Evolutionary conservation across 2,888 invertebrate species (phyloP), one percentile per base, ranked within the genome.

Genomic region (Clusia tigrina): DNA sequence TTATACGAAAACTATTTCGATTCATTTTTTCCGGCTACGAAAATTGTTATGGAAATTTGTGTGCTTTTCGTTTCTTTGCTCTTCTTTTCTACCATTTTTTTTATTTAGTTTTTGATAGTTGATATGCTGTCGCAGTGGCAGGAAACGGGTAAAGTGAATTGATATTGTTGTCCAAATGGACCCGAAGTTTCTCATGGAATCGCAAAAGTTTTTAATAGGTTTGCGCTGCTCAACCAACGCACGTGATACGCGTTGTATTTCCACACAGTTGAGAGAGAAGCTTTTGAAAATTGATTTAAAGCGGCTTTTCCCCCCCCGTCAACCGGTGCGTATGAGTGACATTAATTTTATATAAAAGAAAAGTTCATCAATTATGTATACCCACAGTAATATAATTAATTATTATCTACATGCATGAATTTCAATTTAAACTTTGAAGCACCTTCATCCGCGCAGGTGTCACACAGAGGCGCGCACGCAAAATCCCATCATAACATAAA

Each of bases 401-500:
- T n/a, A n/a, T n/a, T n/a, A n/a, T n/a, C n/a, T n/a, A n/a, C n/a
- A 60, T 66, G 59, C 60, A 66, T 37, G 20, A 38, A 32, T 32
- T 32, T 32, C 32, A 32, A 32, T 32, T 32, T 5, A 32, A 32
- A 12, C 32, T 32, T 32, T 9, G 32, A 12, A n/a, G 42, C 42
- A 42, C 42, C n/a, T 42, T 3, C 42, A 42, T 52, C 9, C 42
- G n/a, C n/a, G n/a, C 3, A 15, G 10, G 9, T 37, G 42, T 37
- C 42, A 58, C 58, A 53, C 52, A 58, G 25, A 55, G 46, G 58
- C 64, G 64, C 62, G 62, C 61, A 51, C 57, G 57, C 25, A 56
- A 62, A 46, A 51, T 52, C 26, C 32, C 23, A 52, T 54, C 24
- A 38, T 52, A 63, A 63, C 67, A 70, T 71, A 69, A 72, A 71